Evolutionary conservation across 2,888 invertebrate genomes (phyloP).

Genomic region (Monopis laevigella): DNA sequence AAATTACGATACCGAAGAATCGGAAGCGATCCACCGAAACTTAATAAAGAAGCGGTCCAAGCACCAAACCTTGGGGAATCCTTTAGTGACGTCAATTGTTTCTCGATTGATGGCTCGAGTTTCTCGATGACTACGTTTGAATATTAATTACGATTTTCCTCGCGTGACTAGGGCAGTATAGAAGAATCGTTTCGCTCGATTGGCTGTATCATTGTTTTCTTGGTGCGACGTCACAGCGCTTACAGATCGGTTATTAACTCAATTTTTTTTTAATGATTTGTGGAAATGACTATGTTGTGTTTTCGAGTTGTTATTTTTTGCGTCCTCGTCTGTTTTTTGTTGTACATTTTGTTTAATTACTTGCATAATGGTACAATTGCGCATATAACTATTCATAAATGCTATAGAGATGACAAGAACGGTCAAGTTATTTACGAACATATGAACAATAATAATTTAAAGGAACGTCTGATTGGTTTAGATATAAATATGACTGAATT

Average conservation of each 20-base stretch:
- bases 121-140: not conserved
- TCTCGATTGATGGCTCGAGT: constrained; percentile 8
- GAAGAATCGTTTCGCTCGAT: constrained; percentile 1
- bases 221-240: not conserved
- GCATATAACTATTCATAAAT: constrained; percentile 1
- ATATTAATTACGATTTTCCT: constrained; percentile 8
- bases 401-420: constrained; percentile 1
- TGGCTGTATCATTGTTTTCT: not conserved
- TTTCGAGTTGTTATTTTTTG: constrained; percentile 6
- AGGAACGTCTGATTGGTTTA: constrained; percentile 1
- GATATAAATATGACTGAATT: constrained; percentile 4
- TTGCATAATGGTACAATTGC: constrained; percentile 1
- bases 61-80: not conserved
- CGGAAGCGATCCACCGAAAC: not conserved
- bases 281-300: constrained; percentile 1
- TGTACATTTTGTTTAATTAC: constrained; percentile 5
- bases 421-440: constrained; percentile 3
- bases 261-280: not conserved
- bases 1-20: constrained; percentile 4
- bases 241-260: not conserved
- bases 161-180: constrained; percentile 2
- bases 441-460: not conserved
- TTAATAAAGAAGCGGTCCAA: constrained; percentile 2
- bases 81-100: constrained; percentile 5
- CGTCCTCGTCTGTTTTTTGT: not conserved